Conservation (phyloP, 2,113 vertebrate species). For the Erythrocercus mccallii region DNA sequence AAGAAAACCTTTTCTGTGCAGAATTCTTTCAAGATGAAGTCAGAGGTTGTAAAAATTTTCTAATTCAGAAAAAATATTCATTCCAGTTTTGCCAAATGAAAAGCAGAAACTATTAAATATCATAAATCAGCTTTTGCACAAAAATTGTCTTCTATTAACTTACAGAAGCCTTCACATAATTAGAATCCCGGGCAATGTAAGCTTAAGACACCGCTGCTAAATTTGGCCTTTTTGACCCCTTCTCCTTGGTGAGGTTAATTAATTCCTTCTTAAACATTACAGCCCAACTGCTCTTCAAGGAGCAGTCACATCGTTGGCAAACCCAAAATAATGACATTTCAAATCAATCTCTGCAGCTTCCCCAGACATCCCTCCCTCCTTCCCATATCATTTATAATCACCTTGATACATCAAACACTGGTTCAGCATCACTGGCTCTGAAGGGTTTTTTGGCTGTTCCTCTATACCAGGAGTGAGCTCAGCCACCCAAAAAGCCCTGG, state of each 20-base stretch:
- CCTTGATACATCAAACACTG: accelerated
- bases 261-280: not conserved
- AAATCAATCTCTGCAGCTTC: not conserved
- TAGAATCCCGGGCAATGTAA: not conserved
- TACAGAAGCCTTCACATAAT: not conserved
- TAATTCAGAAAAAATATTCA: not conserved
- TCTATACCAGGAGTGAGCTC: not conserved
- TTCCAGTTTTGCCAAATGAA: not conserved
- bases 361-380: not conserved
- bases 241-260: not conserved
- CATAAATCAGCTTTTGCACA: not conserved
- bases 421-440: not conserved
- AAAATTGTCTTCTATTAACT: not conserved
- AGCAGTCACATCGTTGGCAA: not conserved
- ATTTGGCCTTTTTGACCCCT: not conserved
- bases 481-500: not conserved
- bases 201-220: not conserved
- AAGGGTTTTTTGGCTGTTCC: not conserved
- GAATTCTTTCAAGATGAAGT: not conserved
- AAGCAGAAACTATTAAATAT: not conserved
- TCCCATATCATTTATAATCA: not conserved
- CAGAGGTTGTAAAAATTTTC: not conserved
- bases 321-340: not conserved
- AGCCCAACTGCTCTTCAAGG: not conserved
- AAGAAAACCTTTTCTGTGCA: not conserved